Evolutionary conservation across 2,888 invertebrate species (phyloP), one percentile per base, ranked within the genome.

Genomic region (Aricia artaxerxes): DNA sequence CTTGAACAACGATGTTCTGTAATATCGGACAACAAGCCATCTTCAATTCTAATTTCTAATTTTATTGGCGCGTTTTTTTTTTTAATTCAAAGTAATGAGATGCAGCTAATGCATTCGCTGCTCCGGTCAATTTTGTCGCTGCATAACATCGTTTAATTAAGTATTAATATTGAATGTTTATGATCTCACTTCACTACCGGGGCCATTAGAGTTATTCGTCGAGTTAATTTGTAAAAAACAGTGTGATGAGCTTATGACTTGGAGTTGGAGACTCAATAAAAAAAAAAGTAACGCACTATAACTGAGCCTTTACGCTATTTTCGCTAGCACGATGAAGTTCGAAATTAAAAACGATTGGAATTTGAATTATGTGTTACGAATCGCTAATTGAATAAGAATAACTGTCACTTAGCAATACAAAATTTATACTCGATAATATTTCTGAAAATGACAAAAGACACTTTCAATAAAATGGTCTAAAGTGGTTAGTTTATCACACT

Each of bases 121-220:
- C 31, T 76, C 31, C 31, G 24, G 75, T 75, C 57, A 16, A 53
- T 35, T 31, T 38, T 38, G 31, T 81, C 79, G 81, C 82, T 81
- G 44, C 90, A 88, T 90, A 90, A 90, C 85, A 88, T 90, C 87
- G 87, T 91, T 90, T 91, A 90, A 88, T 90, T 92, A 92, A 93
- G 93, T 92, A 93, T 94, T 94, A 92, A 92, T 92, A 89, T 90
- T 91, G 91, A 92, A 90, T 91, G 89, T 89, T 89, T 89, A 90
- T 94, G 94, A 94, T 94, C 94, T 94, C 94, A 94, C 91, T 91
- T 88, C 89, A 88, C 89, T 91, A 92, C 24, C 92, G 92, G 89
- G 85, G 87, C 84, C 80, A 79, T 82, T 81, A 82, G 82, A 83
- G 81, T 84, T 82, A 82, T 84, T 80, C 81, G 83, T 82, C 83